Percentiles rank a stretch among this genome's conserved stretches.
Conservation (phyloP, 2,888 invertebrate genomes). For the Rhamnusium bicolor region DNA sequence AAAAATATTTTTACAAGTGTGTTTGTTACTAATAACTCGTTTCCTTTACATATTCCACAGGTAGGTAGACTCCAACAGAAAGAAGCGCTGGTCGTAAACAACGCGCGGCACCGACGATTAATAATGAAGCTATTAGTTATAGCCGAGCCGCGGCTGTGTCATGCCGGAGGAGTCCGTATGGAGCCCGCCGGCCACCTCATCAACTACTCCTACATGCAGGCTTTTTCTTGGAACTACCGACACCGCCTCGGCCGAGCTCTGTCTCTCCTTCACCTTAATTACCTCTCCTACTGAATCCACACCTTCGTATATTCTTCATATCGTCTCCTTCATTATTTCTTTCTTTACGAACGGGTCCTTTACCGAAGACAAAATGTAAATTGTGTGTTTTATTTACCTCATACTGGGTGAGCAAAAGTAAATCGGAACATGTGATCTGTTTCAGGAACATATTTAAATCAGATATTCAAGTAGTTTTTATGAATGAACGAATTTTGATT, state of each 20-base stretch:
- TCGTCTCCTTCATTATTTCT: constrained; percentile 5
- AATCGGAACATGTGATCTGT: no score
- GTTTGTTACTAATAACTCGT: background rate
- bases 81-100: constrained; percentile 24
- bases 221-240: constrained; percentile 36
- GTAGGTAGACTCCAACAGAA: constrained; percentile 6
- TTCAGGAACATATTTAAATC: no score
- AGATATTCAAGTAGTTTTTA: no score
- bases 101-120: constrained; percentile 36
- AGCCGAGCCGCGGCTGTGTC: constrained; percentile 30
- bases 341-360: background rate
- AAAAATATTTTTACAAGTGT: background rate
- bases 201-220: constrained; percentile 35
- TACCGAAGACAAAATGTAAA: background rate
- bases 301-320: constrained; percentile 28
- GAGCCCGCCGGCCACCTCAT: constrained; percentile 31
- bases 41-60: background rate
- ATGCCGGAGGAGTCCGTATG: constrained; percentile 19
- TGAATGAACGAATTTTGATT: no score
- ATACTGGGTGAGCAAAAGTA: background rate
- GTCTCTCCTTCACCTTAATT: constrained; percentile 39
- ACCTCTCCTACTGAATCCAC: constrained; percentile 40
- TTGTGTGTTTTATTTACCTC: background rate
- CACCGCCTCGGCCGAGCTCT: constrained; percentile 11
- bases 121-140: constrained; percentile 41